Percentiles rank a stretch among this genome's conserved stretches.
Conservation (phyloP, 2,888 invertebrate genomes). For the Xestia ashworthii region DNA sequence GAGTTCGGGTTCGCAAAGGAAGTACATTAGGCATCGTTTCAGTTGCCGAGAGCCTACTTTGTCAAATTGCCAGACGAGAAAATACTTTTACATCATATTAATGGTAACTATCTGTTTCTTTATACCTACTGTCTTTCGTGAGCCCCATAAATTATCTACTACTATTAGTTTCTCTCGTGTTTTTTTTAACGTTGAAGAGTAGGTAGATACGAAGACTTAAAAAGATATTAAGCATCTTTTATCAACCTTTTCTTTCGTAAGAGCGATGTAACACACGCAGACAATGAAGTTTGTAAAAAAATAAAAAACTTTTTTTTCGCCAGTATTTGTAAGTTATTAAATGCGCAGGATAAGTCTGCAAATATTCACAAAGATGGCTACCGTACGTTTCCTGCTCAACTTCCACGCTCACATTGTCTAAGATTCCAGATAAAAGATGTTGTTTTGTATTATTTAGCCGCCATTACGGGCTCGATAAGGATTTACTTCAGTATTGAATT, state of each 20-base stretch:
- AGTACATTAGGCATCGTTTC: slow-evolving; percentile 53
- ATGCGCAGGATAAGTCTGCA: not conserved
- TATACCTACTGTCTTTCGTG: not conserved
- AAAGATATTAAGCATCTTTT: not conserved
- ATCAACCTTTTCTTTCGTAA: not conserved
- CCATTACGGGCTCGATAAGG: slow-evolving; percentile 47
- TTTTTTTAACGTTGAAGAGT: not conserved
- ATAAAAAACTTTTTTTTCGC: not conserved
- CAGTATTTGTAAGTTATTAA: not conserved
- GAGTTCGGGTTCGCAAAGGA: slow-evolving; percentile 51
- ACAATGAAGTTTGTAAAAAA: not conserved
- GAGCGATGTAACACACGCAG: not conserved
- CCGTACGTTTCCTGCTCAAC: slow-evolving; percentile 26
- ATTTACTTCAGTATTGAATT: slow-evolving; percentile 41
- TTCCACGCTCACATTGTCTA: slow-evolving; percentile 62
- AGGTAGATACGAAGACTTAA: not conserved
- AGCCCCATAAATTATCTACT: not conserved
- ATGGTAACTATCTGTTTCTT: slow-evolving; percentile 30
- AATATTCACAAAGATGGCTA: slow-evolving; percentile 14
- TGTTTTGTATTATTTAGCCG: slow-evolving; percentile 59
- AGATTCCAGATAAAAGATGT: slow-evolving; percentile 63
- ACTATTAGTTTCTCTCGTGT: not conserved
- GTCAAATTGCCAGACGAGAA: slow-evolving; percentile 47
- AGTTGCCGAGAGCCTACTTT: slow-evolving; percentile 46
- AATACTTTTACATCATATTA: slow-evolving; percentile 46